These are phyloP conservation scores for Ferdinandea cuprea DNA, from an alignment of 2,888 invertebrate genomes.

Conservation along the genomic window DNA sequence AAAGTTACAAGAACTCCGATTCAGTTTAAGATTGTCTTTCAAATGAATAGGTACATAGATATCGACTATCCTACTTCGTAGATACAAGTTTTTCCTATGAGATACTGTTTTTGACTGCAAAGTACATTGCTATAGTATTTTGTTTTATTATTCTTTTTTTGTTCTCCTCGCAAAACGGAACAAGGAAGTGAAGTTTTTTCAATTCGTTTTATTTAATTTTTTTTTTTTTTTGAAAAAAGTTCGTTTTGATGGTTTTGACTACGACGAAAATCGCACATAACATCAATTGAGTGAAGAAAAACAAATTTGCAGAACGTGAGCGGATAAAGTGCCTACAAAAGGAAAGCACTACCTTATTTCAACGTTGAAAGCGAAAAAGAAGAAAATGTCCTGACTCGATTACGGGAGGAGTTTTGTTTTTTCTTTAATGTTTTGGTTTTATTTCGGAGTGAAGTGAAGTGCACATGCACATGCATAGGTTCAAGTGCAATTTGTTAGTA, in stretches of 20 bases:
- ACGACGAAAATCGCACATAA: conserved; percentile 36
- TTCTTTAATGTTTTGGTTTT: not conserved
- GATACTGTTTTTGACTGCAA: conserved; percentile 46
- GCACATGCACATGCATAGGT: conserved; percentile 55
- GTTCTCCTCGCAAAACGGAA: conserved; percentile 40
- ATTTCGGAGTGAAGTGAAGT: conserved; percentile 42
- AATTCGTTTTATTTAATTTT: conserved; percentile 10
- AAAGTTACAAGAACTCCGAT: conserved; percentile 73
- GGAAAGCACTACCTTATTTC: not conserved
- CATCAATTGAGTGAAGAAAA: conserved; percentile 59
- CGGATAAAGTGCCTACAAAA: conserved; percentile 46
- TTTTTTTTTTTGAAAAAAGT: not conserved
- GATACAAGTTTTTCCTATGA: conserved; percentile 51
- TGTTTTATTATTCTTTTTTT: not conserved
- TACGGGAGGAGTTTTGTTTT: conserved; percentile 32
- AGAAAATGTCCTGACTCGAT: conserved; percentile 62
- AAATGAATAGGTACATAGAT: conserved; percentile 71
- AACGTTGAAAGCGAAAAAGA: conserved; percentile 1
- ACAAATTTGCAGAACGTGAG: conserved; percentile 50
- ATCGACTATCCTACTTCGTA: conserved; percentile 27
- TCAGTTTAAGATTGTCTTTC: conserved; percentile 74
- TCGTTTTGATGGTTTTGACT: conserved; percentile 38
- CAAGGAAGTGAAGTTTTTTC: conserved; percentile 51
- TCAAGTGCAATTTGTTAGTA: conserved; percentile 62
- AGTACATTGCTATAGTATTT: not conserved